Evolutionary conservation across 1,140 invertebrate genomes (phyloP).

Genomic region (Drosophila sucinea): DNA sequence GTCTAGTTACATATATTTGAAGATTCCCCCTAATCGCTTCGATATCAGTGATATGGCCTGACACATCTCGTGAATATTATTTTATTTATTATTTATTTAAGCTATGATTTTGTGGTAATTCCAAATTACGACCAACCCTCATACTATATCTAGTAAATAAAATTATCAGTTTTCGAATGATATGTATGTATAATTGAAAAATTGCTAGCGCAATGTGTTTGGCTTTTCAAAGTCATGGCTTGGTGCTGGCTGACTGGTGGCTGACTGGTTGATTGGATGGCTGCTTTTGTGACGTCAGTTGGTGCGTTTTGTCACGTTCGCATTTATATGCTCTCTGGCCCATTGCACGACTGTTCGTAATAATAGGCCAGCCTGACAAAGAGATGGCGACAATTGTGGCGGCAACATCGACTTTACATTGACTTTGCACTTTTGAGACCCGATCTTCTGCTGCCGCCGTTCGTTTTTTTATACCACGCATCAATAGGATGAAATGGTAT

Average conservation of each 20-base stretch:
- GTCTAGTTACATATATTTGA: too few species aligned
- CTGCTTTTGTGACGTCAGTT: conserved; percentile 59
- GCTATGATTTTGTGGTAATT: too few species aligned
- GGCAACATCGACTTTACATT: conserved; percentile 27
- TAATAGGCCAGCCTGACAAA: conserved; percentile 32
- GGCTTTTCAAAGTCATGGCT: not conserved
- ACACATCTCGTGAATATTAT: too few species aligned
- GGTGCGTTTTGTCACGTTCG: conserved; percentile 70
- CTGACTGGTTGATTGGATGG: not conserved
- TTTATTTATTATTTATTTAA: too few species aligned
- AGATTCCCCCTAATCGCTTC: too few species aligned
- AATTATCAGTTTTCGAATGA: too few species aligned
- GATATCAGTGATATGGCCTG: too few species aligned
- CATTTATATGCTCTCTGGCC: conserved; percentile 61
- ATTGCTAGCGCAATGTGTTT: too few species aligned
- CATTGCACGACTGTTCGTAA: conserved; percentile 72
- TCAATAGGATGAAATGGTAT: too few species aligned
- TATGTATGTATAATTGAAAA: too few species aligned
- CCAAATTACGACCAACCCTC: too few species aligned
- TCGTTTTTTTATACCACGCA: conserved; percentile 11
- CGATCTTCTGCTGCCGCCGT: conserved; percentile 34
- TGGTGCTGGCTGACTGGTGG: not conserved
- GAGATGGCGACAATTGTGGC: conserved; percentile 39
- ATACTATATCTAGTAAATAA: too few species aligned
- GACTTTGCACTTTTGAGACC: conserved; percentile 56